Evolutionary conservation across 1,140 invertebrate species (phyloP), one percentile per base, ranked within the genome.

Genomic region (Kradibia gibbosae): DNA sequence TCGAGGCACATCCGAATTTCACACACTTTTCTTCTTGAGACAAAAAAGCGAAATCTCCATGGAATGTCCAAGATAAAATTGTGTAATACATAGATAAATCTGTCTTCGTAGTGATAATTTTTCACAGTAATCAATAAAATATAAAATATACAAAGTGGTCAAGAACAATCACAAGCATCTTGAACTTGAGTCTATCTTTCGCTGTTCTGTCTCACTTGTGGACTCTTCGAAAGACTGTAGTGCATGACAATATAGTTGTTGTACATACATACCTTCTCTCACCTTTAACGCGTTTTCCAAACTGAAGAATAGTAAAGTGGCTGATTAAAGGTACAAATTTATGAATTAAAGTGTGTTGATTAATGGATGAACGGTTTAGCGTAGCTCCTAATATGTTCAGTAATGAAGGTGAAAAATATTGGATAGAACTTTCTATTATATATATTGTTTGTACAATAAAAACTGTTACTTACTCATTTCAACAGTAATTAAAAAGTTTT

Each of bases 161-260:
- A 67, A 45, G 70, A 50, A 13, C 8, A 65, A 78, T 4, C 22
- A 53, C 15, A n/a, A 65, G 17, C 48, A n/a, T 57, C 53, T 1
- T 28, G 42, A 67, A 81, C 13, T 76, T n/a, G 22, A 42, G 25
- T 50, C 82, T 36, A 39, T 57, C 71, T 78, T 82, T 82, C 39
- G 60, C 65, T 78, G 82, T 81, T 71, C 60, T 72, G 75, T 84
- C 78, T 31, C 67, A 75, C 1, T 25, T n/a, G 55, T 84, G 84
- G 85, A 83, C 84, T 89, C 83, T 88, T 86, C 81, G 86, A 86
- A 86, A 89, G 86, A 89, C 88, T 89, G 86, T 89, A 90, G 89
- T 90, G 87, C 87, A 88, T 89, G 89, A 90, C 89, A 90, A 90
- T 90, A 90, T 90, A 89, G 89, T 86, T 86, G 84, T 89, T 88